Base-by-base conservation (phyloP, 2,797 vertebrate species). In the Emydoidea blandingii region DNA sequence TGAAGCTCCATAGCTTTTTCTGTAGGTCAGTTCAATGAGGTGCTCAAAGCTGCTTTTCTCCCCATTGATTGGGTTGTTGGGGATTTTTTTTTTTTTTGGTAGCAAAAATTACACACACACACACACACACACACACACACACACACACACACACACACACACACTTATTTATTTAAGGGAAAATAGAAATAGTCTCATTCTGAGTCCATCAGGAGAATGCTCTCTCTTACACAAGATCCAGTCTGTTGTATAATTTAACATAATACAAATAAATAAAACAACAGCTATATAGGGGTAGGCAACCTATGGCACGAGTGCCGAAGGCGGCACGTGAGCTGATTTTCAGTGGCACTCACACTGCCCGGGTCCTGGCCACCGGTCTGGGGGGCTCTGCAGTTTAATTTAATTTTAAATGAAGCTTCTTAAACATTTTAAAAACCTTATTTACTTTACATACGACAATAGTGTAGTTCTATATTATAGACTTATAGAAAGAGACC, bases 21-120 rank as follows among this genome's bases (percentile, higher is more conserved):
- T 97, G 95, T 82, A 96, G 97, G 93, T 97, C 92, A 96, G 88
- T 95, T 98, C 97, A 97, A 96, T 97, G 96, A 93, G 95, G 88
- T 88, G 96, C 93, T 96, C 94, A 94, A 93, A 94, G 80, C 88
- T 96, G 91, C 95, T 94, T 96, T 97, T 96, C 93, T 96, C 23
- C 91, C 41, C 96, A 96, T 97, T 94, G 96, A 98, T 96, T 97
- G 57, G 49, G 57, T 76, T 92, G 88, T 93, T 94, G 72, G 50
- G 78, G 76, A 93, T 18, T 27, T 18, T 79, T 83, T 94, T 79
- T 83, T 94, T 87, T 62, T 34, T 34, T 31, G 76, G 1, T 18
- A 90, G 87, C 31, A 65, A 91, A 94, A 95, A 93, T 91, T 95
- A 96, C 85, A 37, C n/a, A 37, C 10, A 10, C 31, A 41, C 41